These are phyloP conservation scores for cattle (Bos taurus) DNA, from an alignment of 2,113 vertebrate species.

Conservation along the genomic window ARS-UCD2.0 NC_037339.1:60892501-60893000, in stretches of 20 bases:
- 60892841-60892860: neutral
- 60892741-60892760: neutral
- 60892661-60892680: neutral
- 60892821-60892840: neutral
- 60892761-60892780: neutral
- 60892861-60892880: neutral
- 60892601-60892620: neutral
- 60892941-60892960: neutral
- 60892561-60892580: neutral
- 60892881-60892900: neutral
- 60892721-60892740: neutral
- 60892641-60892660: neutral
- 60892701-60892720: neutral
- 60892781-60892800: neutral
- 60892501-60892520: neutral
- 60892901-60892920: neutral
- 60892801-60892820: fast-evolving
- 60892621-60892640: neutral
- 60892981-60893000: neutral
- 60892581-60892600: neutral
- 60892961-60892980: neutral
- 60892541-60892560: neutral
- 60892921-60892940: neutral
- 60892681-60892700: neutral
- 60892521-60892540: neutral